Conservation (phyloP, 2,888 invertebrate genomes). For the Malthinus seriepunctatus region DNA sequence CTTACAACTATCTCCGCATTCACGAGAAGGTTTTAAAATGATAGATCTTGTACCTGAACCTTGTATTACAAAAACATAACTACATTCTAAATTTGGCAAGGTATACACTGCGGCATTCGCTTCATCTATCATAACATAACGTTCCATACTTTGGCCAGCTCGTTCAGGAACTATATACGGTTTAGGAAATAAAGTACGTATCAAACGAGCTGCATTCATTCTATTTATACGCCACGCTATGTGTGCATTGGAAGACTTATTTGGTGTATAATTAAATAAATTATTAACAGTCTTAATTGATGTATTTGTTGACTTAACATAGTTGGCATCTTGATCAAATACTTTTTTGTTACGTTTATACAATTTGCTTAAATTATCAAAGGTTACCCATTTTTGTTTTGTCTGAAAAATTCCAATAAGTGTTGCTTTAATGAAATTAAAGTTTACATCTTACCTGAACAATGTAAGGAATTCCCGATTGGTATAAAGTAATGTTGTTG, state of each 20-base stretch:
- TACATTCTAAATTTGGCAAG: constrained; percentile 81
- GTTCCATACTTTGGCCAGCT: constrained; percentile 77
- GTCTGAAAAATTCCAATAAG: constrained; percentile 55
- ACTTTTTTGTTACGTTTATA: constrained; percentile 63
- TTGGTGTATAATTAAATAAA: constrained; percentile 36
- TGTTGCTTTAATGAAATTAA: background rate
- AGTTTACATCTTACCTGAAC: constrained; percentile 53
- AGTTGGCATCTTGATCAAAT: constrained; percentile 67
- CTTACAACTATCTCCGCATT: constrained; percentile 74
- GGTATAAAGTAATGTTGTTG: constrained; percentile 57
- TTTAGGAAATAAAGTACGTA: constrained; percentile 73
- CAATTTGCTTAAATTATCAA: constrained; percentile 60
- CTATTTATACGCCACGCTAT: constrained; percentile 74
- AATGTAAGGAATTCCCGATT: constrained; percentile 62
- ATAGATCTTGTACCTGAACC: constrained; percentile 74
- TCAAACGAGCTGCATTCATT: constrained; percentile 70
- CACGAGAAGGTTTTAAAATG: constrained; percentile 73
- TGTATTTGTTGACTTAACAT: constrained; percentile 54
- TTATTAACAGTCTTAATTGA: constrained; percentile 39
- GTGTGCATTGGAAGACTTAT: constrained; percentile 42
- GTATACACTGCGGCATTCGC: constrained; percentile 66
- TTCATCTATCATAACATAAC: constrained; percentile 76
- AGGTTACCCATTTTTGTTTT: constrained; percentile 60
- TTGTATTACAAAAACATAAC: constrained; percentile 75
- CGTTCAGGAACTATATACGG: constrained; percentile 66